Base-by-base conservation (phyloP, 2,113 vertebrate species). In the Hiodon alosoides region DNA sequence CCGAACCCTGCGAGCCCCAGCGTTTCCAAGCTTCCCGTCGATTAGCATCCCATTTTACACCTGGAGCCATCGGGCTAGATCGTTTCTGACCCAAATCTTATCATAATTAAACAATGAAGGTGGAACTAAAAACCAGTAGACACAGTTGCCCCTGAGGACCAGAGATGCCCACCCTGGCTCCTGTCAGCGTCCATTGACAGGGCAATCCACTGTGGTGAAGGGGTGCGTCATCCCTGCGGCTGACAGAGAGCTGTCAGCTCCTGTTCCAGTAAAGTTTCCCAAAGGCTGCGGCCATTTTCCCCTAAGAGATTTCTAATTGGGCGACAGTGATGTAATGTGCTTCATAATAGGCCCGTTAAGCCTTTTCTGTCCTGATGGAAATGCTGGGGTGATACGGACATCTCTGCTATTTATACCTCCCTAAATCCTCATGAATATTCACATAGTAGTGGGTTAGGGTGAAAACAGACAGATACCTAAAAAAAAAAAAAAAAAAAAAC, bases 401-500 rank as follows among this genome's bases (percentile, higher is more conserved):
- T 89, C 90, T 92, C 85, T 82, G 87, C 90, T 92, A 92, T 92
- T 90, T 92, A 91, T 92, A 92, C 90, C 85, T 74, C 87, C 89
- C 84, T 85, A 91, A 92, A 92, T 92, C 91, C 90, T 92, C 91
- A 92, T 92, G 91, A 91, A 92, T 92, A 91, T 92, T 91, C 89
- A 91, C 86, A 86, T 78, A 73, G 85, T 78, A 81, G 83, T 81
- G 89, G 80, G 84, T 85, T 78, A 80, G 79, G 82, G 84, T 82
- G 82, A 85, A 75, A 75, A 87, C 82, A 84, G 85, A 85, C 87
- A 89, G 88, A 88, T 85, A 86, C 86, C 76, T 87, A 88, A 86
- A 89, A 89, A 90, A 90, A 90, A 90, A 88, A n/a, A n/a, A n/a
- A 31, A 31, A 31, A 31, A 31, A 31, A 31, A 31, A 86, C 84